Conservation (phyloP, 2,797 vertebrate species). For the Muscicapa striata region DNA sequence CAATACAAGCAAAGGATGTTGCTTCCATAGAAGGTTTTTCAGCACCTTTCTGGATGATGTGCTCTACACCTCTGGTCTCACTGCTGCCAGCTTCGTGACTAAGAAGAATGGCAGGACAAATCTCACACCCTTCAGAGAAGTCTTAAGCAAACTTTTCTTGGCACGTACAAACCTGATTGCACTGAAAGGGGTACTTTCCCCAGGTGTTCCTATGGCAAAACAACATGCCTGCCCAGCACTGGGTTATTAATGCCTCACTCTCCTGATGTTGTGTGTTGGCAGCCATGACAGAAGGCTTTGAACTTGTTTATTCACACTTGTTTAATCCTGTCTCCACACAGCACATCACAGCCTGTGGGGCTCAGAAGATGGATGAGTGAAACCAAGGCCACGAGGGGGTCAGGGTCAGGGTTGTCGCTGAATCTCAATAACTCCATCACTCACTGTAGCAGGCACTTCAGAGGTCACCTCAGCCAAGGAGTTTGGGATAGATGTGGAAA, state of each 20-base stretch:
- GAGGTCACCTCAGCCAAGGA: slow-evolving; percentile 71
- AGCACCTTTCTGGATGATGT: background rate
- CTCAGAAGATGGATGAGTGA: slow-evolving; percentile 80
- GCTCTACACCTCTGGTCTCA: background rate
- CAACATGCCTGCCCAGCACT: slow-evolving; percentile 67
- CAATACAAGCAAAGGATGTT: background rate
- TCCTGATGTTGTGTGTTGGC: slow-evolving; percentile 62
- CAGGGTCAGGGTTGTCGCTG: slow-evolving; percentile 79
- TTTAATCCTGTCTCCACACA: slow-evolving; percentile 82
- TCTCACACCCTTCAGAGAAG: background rate
- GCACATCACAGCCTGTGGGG: slow-evolving; percentile 72
- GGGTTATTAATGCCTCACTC: slow-evolving; percentile 76
- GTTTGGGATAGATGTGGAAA: slow-evolving; percentile 37
- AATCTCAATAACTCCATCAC: slow-evolving; percentile 84
- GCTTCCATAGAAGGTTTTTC: background rate
- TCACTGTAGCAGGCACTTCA: slow-evolving; percentile 73
- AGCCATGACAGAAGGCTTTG: slow-evolving; percentile 77
- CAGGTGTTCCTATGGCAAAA: slow-evolving; percentile 71
- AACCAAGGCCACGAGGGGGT: slow-evolving; percentile 71
- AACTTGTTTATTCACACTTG: slow-evolving; percentile 85
- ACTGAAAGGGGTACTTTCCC: slow-evolving; percentile 63
- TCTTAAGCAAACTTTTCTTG: background rate
- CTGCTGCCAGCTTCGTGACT: slow-evolving; percentile 48
- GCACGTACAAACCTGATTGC: background rate
- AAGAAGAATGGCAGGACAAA: slow-evolving; percentile 28